Evolutionary conservation across 2,797 vertebrate species (phyloP).

Genomic region (Sarcophilus harrisii): DNA sequence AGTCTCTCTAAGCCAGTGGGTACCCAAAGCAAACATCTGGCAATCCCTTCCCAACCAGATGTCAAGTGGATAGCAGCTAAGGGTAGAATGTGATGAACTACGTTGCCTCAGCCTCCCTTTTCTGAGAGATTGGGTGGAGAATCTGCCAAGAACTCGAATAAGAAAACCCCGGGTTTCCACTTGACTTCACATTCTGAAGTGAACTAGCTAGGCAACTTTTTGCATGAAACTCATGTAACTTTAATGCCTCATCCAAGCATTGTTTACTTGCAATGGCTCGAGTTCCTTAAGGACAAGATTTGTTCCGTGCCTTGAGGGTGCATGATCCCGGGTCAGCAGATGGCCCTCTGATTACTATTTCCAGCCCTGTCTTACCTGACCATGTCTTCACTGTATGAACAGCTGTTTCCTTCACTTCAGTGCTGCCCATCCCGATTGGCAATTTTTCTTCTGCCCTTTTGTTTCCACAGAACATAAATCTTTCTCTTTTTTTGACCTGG

Average conservation of each 20-base stretch:
- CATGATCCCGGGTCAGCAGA: slow-evolving; percentile 97
- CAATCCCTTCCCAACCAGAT: background rate
- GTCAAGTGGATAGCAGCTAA: slow-evolving; percentile 11
- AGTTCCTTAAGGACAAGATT: slow-evolving; percentile 94
- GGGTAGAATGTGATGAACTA: slow-evolving; percentile 6
- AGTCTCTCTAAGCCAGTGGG: background rate
- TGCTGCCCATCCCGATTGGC: slow-evolving; percentile 90
- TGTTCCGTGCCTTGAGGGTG: slow-evolving; percentile 92
- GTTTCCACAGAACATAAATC: slow-evolving; percentile 97
- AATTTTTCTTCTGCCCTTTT: slow-evolving; percentile 98
- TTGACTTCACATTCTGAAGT: slow-evolving; percentile 49
- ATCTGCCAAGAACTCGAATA: slow-evolving; percentile 61
- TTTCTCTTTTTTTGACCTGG: slow-evolving; percentile 93
- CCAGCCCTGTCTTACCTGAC: slow-evolving; percentile 95
- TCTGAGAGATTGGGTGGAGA: slow-evolving; percentile 45
- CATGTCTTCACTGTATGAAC: slow-evolving; percentile 95
- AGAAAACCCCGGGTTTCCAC: slow-evolving; percentile 54
- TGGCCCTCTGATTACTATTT: slow-evolving; percentile 98
- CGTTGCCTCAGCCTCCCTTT: slow-evolving; percentile 35
- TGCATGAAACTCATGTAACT: slow-evolving; percentile 89
- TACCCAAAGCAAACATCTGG: background rate
- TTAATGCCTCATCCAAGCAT: slow-evolving; percentile 87
- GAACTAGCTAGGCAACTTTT: slow-evolving; percentile 75
- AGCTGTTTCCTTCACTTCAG: slow-evolving; percentile 97
- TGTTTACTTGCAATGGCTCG: slow-evolving; percentile 84